Evolutionary conservation across 2,113 vertebrate species (phyloP).

Genomic region (Antennarius striatus): DNA sequence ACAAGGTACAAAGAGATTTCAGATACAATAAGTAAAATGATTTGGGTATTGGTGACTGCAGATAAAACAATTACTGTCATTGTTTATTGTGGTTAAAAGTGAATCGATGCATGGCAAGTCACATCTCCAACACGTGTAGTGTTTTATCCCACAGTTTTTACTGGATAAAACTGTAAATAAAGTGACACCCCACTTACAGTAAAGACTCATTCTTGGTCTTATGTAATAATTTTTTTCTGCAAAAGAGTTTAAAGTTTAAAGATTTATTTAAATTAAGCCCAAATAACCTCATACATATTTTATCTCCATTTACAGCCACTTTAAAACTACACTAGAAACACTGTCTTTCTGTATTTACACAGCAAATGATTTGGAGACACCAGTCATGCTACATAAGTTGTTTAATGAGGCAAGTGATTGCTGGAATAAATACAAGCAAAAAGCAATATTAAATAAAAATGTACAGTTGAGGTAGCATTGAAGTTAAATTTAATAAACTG

Average conservation of each 20-base stretch:
- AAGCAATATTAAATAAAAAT: constrained; percentile 31
- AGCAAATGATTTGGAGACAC: constrained; percentile 31
- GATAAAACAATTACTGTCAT: neutral
- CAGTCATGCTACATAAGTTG: constrained; percentile 44
- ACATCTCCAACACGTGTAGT: neutral
- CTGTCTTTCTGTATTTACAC: constrained; percentile 37
- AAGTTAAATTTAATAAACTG: constrained; percentile 5
- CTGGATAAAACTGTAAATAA: neutral
- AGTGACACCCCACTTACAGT: neutral
- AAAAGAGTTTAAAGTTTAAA: neutral
- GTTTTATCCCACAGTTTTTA: too few relatives aligned
- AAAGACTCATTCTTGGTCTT: neutral
- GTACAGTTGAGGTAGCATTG: constrained; percentile 2
- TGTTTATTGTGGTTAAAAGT: neutral
- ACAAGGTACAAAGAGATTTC: neutral
- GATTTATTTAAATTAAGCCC: neutral
- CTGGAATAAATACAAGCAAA: constrained; percentile 33
- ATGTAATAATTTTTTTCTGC: neutral
- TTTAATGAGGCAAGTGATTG: constrained; percentile 59
- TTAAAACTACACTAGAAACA: constrained; percentile 26
- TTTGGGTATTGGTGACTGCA: neutral
- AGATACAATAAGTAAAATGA: neutral
- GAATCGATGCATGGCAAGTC: neutral
- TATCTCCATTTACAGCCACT: constrained; percentile 6
- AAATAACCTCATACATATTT: neutral